These are phyloP conservation scores for Manis pentadactyla DNA, from an alignment of 2,797 vertebrate genomes.

Conservation along the genomic window DNA sequence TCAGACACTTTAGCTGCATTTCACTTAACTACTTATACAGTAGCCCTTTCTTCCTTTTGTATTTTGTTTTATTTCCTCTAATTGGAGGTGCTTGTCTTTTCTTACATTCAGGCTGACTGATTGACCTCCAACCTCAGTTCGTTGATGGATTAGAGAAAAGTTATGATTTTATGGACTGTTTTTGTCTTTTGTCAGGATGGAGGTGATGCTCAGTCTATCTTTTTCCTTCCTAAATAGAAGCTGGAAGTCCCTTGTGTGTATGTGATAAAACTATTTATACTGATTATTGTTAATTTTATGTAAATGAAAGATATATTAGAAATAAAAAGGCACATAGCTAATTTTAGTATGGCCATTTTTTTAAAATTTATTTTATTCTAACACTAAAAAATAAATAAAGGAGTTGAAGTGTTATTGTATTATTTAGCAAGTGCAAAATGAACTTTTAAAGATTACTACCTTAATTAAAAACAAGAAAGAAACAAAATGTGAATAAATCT, in stretches of 20 bases:
- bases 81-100: not conserved
- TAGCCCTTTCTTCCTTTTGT: not conserved
- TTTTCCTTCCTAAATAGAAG: not conserved
- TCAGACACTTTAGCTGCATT: not conserved
- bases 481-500: not conserved
- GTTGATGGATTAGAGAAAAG: not conserved
- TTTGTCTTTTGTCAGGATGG: not conserved
- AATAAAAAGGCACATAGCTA: not conserved
- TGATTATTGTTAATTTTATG: not conserved
- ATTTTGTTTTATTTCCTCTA: not conserved
- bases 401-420: not conserved
- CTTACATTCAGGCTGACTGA: not conserved
- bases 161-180: not conserved
- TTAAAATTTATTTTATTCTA: not conserved
- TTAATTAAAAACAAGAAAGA: constrained; percentile 55
- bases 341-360: not conserved
- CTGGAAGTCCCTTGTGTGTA: not conserved
- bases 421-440: constrained; percentile 6
- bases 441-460: not conserved
- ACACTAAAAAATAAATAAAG: constrained; percentile 17
- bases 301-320: not conserved
- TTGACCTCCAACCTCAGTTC: not conserved
- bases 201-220: not conserved
- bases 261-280: not conserved
- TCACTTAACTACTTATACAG: not conserved